Percentiles rank a stretch among this genome's conserved stretches.
phyloP scores from a whole-genome alignment of 2,113 vertebrate species.

The Gymnarchus niloticus region DNA sequence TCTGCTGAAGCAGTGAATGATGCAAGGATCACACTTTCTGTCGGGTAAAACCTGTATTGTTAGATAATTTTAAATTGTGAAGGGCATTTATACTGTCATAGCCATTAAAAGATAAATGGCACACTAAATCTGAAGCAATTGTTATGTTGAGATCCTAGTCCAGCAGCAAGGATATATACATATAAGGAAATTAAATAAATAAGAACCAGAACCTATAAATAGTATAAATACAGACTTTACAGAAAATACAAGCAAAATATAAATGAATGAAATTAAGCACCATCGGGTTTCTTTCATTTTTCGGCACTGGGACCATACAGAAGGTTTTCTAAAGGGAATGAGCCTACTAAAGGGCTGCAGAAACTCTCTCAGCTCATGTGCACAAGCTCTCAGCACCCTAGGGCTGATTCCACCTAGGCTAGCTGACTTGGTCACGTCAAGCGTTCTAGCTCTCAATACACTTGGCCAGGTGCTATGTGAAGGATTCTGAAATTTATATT shows the following conservation, averaged over 20 bases:
- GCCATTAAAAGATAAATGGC: no score
- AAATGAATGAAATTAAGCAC: no score
- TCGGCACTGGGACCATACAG: neutral
- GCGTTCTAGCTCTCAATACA: no score
- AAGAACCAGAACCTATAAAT: no score
- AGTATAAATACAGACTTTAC: no score
- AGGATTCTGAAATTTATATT: neutral
- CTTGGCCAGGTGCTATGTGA: no score
- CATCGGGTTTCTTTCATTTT: neutral
- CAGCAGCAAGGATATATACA: no score
- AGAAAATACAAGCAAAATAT: no score
- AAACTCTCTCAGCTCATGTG: neutral
- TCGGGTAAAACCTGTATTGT: constrained; percentile 31
- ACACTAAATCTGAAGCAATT: neutral
- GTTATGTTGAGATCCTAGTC: no score
- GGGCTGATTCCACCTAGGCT: neutral
- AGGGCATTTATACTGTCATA: no score
- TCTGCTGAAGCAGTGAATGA: constrained; percentile 27
- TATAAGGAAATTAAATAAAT: no score
- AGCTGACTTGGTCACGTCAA: neutral
- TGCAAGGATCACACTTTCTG: constrained; percentile 48
- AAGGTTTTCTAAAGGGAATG: neutral
- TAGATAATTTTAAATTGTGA: neutral
- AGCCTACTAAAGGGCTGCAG: neutral
- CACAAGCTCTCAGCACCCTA: neutral